phyloP scores from a whole-genome alignment of 2,113 vertebrate species.

The Thymallus thymallus region DNA sequence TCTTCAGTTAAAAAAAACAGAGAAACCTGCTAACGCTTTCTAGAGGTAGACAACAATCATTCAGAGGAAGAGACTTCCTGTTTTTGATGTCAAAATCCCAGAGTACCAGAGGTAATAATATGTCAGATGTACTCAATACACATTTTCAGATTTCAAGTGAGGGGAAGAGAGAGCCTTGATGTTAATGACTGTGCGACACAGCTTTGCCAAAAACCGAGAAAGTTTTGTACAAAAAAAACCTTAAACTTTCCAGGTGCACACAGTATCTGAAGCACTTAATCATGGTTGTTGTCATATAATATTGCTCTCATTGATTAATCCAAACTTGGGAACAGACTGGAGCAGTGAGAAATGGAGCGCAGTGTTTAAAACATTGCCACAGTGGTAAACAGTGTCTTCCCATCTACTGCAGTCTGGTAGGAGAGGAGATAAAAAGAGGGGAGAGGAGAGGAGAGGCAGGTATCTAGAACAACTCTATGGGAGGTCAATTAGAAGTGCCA shows the following conservation, averaged over 20 bases:
- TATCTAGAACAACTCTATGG: neutral
- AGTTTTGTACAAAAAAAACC: too few species aligned
- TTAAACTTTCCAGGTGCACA: neutral
- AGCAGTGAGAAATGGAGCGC: constrained; percentile 15
- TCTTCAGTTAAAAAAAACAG: constrained; percentile 45
- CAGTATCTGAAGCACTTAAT: constrained; percentile 6
- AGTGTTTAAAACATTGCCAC: constrained; percentile 21
- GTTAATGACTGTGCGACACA: neutral
- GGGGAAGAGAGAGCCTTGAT: neutral
- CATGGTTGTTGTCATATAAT: constrained; percentile 19
- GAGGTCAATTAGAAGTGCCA: neutral
- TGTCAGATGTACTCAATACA: neutral
- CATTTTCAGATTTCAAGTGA: neutral
- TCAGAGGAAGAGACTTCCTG: constrained; percentile 18
- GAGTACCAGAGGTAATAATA: too few species aligned
- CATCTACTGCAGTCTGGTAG: constrained; percentile 27
- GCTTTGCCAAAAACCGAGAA: too few species aligned
- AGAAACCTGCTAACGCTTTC: constrained; percentile 44
- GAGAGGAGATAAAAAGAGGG: neutral
- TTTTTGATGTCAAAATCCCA: neutral
- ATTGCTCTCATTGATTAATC: constrained; percentile 34
- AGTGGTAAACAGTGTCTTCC: neutral
- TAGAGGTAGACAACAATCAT: constrained; percentile 49
- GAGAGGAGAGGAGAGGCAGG: neutral
- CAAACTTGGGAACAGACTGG: constrained; percentile 46